A percentile compares a stretch with the other conserved stretches of the same genome.
These are phyloP conservation scores for Syrphus vitripennis DNA, from an alignment of 2,888 invertebrate genomes.

Conservation along the genomic window DNA sequence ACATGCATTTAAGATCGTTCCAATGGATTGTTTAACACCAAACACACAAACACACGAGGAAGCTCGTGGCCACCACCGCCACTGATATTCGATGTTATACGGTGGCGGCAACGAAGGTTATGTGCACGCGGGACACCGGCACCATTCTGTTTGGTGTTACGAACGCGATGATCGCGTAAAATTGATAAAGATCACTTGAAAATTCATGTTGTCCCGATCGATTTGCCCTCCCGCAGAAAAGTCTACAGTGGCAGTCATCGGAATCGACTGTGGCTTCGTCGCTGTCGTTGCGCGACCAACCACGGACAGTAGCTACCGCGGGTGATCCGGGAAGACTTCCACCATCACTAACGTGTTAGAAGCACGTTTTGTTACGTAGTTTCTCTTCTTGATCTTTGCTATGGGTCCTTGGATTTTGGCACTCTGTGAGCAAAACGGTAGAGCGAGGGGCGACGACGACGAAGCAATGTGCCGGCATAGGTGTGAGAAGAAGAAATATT, in stretches of 20 bases:
- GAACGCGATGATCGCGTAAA: constrained; percentile 70
- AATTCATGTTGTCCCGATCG: constrained; percentile 70
- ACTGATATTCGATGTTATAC: constrained; percentile 27
- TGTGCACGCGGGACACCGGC: constrained; percentile 54
- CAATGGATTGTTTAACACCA: constrained; percentile 68
- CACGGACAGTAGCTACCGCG: constrained; percentile 33
- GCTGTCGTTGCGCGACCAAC: neutral
- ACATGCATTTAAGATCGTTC: constrained; percentile 70
- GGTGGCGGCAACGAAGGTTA: constrained; percentile 53
- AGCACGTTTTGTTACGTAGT: constrained; percentile 57
- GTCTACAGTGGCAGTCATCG: constrained; percentile 6
- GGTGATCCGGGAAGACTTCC: constrained; percentile 61
- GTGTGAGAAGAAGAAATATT: constrained; percentile 49
- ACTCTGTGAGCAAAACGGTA: neutral
- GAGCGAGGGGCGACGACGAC: neutral
- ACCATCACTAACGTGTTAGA: constrained; percentile 68
- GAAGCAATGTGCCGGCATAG: neutral
- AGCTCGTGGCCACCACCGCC: constrained; percentile 31
- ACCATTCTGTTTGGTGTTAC: constrained; percentile 48
- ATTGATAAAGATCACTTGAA: constrained; percentile 70
- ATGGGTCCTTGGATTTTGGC: neutral
- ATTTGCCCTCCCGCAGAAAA: constrained; percentile 66
- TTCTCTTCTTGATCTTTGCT: constrained; percentile 22
- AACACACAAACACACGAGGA: neutral
- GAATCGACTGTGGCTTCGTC: neutral